Base-by-base conservation (phyloP, 2,797 vertebrate genomes). In the Brachymystax lenok region DNA sequence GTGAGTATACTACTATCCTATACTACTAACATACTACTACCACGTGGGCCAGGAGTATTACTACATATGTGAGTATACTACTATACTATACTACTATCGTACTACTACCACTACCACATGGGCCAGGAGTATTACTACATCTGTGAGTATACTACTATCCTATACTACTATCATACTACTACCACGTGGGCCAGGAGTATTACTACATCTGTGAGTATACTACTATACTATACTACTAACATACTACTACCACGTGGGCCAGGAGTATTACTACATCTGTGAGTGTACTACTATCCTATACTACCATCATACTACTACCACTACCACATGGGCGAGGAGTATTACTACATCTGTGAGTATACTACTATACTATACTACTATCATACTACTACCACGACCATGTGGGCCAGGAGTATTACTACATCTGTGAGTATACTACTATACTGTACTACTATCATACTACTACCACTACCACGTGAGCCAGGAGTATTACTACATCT, bases 91-190 rank as follows among this genome's bases (percentile, higher is more conserved):
- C 24, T 8, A 51, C 70, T 72, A 40, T 50, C 73, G 19, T 33
- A 54, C 16, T 63, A n/a, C 52, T 35, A 33, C 46, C 35, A 27
- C 46, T 17, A 64, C n/a, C 74, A 59, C 67, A 17, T 80, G 71
- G 82, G 28, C 28, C 28, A 30, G 28, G 40, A 10, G 40, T 97
- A 97, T 82, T 97, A 96, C 40, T 2, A 40, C 2, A 2, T 40
- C 0, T 40, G 40, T 40, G 40, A 40, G 40, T 2, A 40, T 40
- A 5, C 40, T 61, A 16, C 51, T 4, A 10, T n/a, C 7, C 8
- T 40, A 40, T 40, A 40, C 40, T 40, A 10, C 40, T 10, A 40
- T 10, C 40, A 40, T 8, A 40, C 33, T 35, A 35, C 33, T 35
- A 35, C 33, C 33, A 35, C 33, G 5, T 35, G 33, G 33, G 33